Evolutionary conservation across 1,140 invertebrate species (phyloP).

Genomic region (Plectus sambesii): DNA sequence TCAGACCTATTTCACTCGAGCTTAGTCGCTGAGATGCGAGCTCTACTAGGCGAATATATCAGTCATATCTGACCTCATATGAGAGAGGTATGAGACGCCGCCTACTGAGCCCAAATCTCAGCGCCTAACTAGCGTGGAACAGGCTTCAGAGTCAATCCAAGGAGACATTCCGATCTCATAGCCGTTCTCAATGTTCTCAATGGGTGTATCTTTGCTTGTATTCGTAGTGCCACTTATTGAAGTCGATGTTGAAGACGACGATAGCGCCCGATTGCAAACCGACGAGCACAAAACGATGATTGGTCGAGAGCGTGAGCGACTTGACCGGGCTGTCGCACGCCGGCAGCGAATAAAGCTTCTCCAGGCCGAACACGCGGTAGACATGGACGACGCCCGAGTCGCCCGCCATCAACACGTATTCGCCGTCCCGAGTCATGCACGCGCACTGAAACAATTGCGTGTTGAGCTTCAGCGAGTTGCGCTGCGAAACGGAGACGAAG

Average conservation of each 20-base stretch:
- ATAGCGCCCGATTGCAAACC: constrained; percentile 91
- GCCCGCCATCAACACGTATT: constrained; percentile 84
- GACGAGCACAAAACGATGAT: constrained; percentile 76
- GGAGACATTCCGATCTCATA: too few relatives aligned
- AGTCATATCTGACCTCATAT: too few relatives aligned
- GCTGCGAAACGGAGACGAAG: background rate
- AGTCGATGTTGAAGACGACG: constrained; percentile 97
- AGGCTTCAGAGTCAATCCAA: too few relatives aligned
- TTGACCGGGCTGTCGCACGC: constrained; percentile 36
- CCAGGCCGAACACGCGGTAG: constrained; percentile 91
- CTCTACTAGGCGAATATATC: too few relatives aligned
- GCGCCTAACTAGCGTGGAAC: too few relatives aligned
- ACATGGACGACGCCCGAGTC: constrained; percentile 94
- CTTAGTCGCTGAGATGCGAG: too few relatives aligned
- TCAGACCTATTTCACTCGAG: too few relatives aligned
- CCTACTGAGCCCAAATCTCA: too few relatives aligned
- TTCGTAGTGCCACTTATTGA: constrained; percentile 98
- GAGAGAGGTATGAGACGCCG: too few relatives aligned
- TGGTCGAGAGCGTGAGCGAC: constrained; percentile 37
- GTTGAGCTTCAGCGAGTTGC: background rate
- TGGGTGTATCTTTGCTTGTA: constrained; percentile 65
- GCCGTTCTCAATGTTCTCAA: background rate
- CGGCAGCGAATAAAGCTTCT: constrained; percentile 89
- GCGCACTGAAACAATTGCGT: constrained; percentile 84
- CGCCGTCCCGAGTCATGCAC: constrained; percentile 85